A percentile compares a stretch with the other conserved stretches of the same genome.
Conservation (phyloP, 1,140 invertebrate genomes). For the Cotesia typhae region DNA sequence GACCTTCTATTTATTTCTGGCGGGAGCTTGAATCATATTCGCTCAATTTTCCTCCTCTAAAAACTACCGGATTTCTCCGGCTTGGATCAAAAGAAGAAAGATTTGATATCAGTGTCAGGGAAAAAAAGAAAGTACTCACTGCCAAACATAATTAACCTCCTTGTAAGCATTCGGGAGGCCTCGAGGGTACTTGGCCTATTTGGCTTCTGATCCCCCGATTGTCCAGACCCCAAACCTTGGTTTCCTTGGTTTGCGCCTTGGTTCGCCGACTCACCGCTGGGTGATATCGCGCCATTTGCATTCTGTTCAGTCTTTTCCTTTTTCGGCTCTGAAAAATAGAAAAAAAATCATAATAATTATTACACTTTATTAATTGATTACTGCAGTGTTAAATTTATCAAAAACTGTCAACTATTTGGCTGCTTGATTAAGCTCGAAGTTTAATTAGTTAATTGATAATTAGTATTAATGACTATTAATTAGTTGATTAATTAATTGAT, state of each 20-base stretch:
- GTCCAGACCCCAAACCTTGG: constrained; percentile 50
- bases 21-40: too few species aligned
- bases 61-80: too few species aligned
- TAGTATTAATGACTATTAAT: too few species aligned
- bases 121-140: constrained; percentile 17
- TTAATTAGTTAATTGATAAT: too few species aligned
- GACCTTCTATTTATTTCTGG: too few species aligned
- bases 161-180: constrained; percentile 73
- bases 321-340: constrained; percentile 83
- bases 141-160: constrained; percentile 62
- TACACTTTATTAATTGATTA: too few species aligned
- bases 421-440: too few species aligned
- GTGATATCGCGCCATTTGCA: constrained; percentile 72
- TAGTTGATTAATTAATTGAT: background rate
- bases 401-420: too few species aligned
- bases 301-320: constrained; percentile 88
- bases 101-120: too few species aligned
- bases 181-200: constrained; percentile 80
- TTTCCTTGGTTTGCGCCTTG: constrained; percentile 59
- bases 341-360: constrained; percentile 41
- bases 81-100: too few species aligned
- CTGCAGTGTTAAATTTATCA: too few species aligned
- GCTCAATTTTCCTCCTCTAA: too few species aligned
- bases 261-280: constrained; percentile 67
- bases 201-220: constrained; percentile 65